Evolutionary conservation across 1,140 invertebrate genomes (phyloP).

Genomic region (Drosophila grimshawi): DNA sequence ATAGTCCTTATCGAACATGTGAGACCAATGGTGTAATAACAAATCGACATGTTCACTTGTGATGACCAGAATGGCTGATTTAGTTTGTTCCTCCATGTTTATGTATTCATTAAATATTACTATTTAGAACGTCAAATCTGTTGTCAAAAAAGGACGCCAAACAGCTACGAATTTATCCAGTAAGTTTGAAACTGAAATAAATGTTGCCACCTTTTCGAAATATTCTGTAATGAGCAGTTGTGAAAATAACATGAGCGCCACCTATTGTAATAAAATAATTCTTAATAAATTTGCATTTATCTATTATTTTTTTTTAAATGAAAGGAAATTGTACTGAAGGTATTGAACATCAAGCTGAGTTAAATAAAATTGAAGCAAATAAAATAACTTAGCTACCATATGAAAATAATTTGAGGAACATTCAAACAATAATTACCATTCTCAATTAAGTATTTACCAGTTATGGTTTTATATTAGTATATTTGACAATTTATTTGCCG

Average conservation of each 20-base stretch:
- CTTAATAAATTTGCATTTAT: no score
- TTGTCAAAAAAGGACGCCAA: background rate
- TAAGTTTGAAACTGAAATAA: slow-evolving; percentile 1
- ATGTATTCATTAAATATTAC: background rate
- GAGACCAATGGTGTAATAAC: slow-evolving; percentile 56
- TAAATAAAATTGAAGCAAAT: no score
- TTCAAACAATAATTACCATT: no score
- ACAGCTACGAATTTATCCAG: background rate
- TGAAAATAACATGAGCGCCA: background rate
- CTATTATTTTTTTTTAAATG: background rate
- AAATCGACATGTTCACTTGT: slow-evolving; percentile 55
- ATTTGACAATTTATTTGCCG: no score
- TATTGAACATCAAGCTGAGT: background rate
- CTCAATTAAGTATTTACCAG: no score
- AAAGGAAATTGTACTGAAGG: background rate
- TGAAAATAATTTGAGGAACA: no score
- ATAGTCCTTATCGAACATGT: slow-evolving; percentile 59
- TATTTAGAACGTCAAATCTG: no score
- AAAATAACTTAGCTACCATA: no score
- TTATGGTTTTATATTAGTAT: no score
- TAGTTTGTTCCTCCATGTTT: background rate
- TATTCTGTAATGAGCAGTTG: background rate
- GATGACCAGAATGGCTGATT: slow-evolving; percentile 45
- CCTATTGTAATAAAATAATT: no score
- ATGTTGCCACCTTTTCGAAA: background rate